Percentiles rank a stretch among this genome's conserved stretches.
phyloP scores from a whole-genome alignment of 2,797 vertebrate genomes.

The Enteromius unitaeniatus region DNA sequence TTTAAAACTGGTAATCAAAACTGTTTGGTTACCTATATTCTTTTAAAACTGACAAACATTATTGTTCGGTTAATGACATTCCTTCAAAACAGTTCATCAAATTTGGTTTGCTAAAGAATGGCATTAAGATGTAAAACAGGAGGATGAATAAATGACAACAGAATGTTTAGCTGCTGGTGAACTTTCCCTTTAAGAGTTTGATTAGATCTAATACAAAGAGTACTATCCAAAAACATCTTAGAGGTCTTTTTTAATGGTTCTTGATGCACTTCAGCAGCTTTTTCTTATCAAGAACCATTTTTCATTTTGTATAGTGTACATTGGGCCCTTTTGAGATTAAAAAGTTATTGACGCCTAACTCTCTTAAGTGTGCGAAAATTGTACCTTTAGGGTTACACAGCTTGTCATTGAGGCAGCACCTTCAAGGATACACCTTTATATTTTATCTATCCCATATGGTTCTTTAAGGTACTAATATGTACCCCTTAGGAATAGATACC shows the following conservation, averaged over 20 bases:
- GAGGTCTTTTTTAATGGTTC: conserved; percentile 12
- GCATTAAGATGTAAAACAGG: background rate
- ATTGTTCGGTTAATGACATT: background rate
- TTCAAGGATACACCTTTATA: conserved; percentile 25
- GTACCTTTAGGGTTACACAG: conserved; percentile 24
- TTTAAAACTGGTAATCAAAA: too few relatives aligned
- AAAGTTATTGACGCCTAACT: conserved; percentile 1
- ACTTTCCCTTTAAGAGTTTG: background rate
- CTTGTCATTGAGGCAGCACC: conserved; percentile 14
- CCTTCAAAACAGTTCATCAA: background rate
- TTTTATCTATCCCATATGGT: conserved; percentile 19
- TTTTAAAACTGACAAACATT: background rate
- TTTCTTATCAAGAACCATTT: conserved; percentile 17
- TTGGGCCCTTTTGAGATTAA: conserved; percentile 24
- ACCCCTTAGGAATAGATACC: background rate
- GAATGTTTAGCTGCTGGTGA: background rate
- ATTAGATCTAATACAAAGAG: background rate
- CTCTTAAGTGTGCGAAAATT: background rate
- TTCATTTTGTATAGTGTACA: background rate
- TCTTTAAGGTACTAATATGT: conserved; percentile 4
- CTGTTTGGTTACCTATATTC: background rate
- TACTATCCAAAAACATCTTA: background rate
- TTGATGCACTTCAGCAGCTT: background rate
- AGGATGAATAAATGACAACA: background rate
- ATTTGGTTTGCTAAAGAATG: background rate